Conservation (phyloP, 2,888 invertebrate species). For the Zelleria hepariella region DNA sequence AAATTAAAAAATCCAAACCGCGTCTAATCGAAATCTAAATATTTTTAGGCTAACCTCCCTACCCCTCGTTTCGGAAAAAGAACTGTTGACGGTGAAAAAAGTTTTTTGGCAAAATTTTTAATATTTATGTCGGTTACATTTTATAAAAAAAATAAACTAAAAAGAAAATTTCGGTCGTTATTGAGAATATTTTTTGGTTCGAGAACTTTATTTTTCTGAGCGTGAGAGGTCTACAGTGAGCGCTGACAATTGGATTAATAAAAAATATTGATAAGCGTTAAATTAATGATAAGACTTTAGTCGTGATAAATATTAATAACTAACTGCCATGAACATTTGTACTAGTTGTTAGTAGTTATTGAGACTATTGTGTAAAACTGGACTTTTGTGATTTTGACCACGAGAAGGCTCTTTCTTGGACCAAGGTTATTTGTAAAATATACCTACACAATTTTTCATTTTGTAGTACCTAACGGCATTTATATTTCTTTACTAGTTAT, state of each 20-base stretch:
- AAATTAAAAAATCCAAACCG: constrained; percentile 39
- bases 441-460: not conserved
- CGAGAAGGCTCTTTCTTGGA: constrained; percentile 24
- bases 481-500: not conserved
- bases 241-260: constrained; percentile 24
- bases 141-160: constrained; percentile 39
- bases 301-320: constrained; percentile 23
- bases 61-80: constrained; percentile 54
- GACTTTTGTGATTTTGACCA: constrained; percentile 34
- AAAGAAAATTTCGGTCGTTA: constrained; percentile 59
- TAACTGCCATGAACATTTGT: constrained; percentile 38
- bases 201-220: constrained; percentile 53
- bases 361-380: constrained; percentile 33
- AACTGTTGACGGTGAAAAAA: constrained; percentile 58
- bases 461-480: not conserved
- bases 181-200: constrained; percentile 55
- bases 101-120: constrained; percentile 65
- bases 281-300: constrained; percentile 44
- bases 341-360: constrained; percentile 30
- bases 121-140: constrained; percentile 70
- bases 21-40: constrained; percentile 61
- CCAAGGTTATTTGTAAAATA: constrained; percentile 39
- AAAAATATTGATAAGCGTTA: constrained; percentile 52
- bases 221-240: constrained; percentile 45
- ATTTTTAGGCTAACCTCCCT: constrained; percentile 62